phyloP scores from a whole-genome alignment of 2,888 invertebrate species.

The Archaeoteleia sp. region DNA sequence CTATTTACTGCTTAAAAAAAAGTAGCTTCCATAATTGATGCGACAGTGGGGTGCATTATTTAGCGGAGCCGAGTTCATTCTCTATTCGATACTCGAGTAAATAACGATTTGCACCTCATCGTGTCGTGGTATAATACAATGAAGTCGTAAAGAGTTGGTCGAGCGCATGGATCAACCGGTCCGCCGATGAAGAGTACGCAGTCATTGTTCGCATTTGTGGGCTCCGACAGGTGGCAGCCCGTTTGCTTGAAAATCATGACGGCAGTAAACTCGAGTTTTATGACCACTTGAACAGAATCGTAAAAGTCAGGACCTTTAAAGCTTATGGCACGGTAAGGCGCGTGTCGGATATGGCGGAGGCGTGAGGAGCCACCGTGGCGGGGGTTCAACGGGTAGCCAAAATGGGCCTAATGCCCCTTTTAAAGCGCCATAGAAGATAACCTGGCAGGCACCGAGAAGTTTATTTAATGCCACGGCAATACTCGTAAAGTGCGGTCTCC shows the following conservation, averaged over 20 bases:
- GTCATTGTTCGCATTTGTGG: conserved; percentile 64
- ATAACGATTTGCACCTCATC: conserved; percentile 53
- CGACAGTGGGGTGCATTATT: conserved; percentile 45
- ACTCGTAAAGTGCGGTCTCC: conserved; percentile 57
- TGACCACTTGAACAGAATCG: conserved; percentile 78
- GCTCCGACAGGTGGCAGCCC: conserved; percentile 74
- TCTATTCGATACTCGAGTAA: conserved; percentile 37
- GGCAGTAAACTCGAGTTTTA: conserved; percentile 78
- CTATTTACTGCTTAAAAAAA: not conserved
- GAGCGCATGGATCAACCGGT: conserved; percentile 55
- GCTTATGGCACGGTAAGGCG: conserved; percentile 72
- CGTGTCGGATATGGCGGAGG: conserved; percentile 73
- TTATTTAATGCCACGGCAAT: conserved; percentile 65
- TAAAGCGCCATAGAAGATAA: conserved; percentile 66
- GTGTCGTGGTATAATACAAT: conserved; percentile 47
- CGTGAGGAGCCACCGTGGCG: conserved; percentile 61
- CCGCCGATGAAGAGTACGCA: conserved; percentile 55
- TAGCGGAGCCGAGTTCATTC: conserved; percentile 38
- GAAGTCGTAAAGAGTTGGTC: conserved; percentile 55
- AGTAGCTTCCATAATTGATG: conserved; percentile 19
- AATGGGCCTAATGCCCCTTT: conserved; percentile 72
- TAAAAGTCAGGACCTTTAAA: conserved; percentile 77
- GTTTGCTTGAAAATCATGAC: conserved; percentile 75
- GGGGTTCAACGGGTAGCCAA: conserved; percentile 65
- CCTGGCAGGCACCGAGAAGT: conserved; percentile 60